phyloP scores from a whole-genome alignment of 2,113 vertebrate species.

The Desmodus rotundus region DNA sequence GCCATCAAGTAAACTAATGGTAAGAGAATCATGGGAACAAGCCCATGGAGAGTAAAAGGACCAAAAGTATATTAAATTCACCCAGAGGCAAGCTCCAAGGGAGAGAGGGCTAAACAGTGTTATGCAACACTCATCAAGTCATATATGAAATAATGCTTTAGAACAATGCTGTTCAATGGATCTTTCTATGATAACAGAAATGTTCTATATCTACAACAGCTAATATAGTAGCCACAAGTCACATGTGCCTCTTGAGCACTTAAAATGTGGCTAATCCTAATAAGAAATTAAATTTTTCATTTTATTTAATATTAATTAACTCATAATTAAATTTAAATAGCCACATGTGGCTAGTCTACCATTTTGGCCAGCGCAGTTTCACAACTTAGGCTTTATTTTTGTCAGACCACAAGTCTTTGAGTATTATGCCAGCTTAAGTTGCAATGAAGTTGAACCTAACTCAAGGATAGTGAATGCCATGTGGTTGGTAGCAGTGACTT shows the following conservation, averaged over 20 bases:
- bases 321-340: not conserved
- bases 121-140: not conserved
- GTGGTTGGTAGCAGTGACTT: not conserved
- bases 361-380: not conserved
- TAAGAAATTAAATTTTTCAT: not conserved
- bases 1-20: not conserved
- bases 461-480: not conserved
- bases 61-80: not conserved
- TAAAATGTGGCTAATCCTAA: not conserved
- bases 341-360: not conserved
- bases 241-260: not conserved
- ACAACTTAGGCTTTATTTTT: not conserved
- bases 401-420: not conserved
- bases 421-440: not conserved
- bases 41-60: not conserved
- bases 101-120: not conserved
- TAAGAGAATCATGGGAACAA: not conserved
- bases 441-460: not conserved
- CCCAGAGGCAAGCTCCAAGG: not conserved
- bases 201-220: not conserved
- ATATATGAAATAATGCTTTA: not conserved
- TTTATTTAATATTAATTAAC: not conserved
- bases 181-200: not conserved
- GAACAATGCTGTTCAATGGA: not conserved
- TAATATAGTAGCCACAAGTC: not conserved